A percentile compares a stretch with the other conserved stretches of the same genome.
These are phyloP conservation scores for Drosophila lacicola DNA, from an alignment of 2,888 invertebrate genomes.

Conservation along the genomic window DNA sequence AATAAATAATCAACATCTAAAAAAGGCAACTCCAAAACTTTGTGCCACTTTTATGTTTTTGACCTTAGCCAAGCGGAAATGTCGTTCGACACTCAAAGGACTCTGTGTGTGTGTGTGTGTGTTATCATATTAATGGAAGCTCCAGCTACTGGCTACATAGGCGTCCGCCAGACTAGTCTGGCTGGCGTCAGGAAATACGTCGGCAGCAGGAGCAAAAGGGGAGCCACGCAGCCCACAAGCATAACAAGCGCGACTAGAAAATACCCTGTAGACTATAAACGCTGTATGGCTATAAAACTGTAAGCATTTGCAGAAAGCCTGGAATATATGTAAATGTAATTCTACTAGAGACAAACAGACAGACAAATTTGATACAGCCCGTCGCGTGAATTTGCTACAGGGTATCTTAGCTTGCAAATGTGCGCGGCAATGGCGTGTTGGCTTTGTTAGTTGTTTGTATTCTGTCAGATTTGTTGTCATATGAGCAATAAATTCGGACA, in stretches of 20 bases:
- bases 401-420: neutral
- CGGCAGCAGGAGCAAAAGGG: conserved; percentile 8
- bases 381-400: neutral
- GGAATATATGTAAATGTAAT: neutral
- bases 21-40: conserved; percentile 13
- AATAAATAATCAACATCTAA: conserved; percentile 5
- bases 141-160: conserved; percentile 27
- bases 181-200: conserved; percentile 52
- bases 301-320: neutral
- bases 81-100: conserved; percentile 3
- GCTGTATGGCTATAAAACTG: neutral
- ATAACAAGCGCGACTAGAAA: neutral
- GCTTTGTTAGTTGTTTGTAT: conserved; percentile 9
- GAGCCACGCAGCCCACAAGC: neutral
- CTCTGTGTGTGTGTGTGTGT: conserved; percentile 1
- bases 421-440: neutral
- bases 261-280: neutral
- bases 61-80: conserved; percentile 39
- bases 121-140: conserved; percentile 10
- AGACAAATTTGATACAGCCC: neutral
- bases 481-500: conserved; percentile 4
- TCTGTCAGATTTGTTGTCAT: conserved; percentile 7
- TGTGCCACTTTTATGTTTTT: conserved; percentile 26
- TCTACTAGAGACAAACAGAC: too few species aligned
- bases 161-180: conserved; percentile 63